phyloP scores from a whole-genome alignment of 2,888 invertebrate species.

The Clunio marinus region DNA sequence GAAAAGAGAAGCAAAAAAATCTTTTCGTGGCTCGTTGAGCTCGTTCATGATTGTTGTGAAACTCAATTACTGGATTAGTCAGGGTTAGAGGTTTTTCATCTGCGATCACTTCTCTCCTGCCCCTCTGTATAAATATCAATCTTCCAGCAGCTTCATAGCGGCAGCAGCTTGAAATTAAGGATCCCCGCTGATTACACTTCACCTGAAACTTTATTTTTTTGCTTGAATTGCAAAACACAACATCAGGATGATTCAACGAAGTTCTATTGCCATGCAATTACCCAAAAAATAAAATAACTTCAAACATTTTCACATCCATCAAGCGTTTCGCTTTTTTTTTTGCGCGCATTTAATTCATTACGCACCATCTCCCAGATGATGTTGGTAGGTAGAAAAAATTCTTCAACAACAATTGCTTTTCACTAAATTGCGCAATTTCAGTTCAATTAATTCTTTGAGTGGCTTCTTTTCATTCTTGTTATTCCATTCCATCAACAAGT shows the following conservation, averaged over 20 bases:
- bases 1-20: neutral
- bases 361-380: conserved; percentile 32
- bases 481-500: too few relatives aligned
- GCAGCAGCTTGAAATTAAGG: too few relatives aligned
- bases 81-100: neutral
- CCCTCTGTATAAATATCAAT: too few relatives aligned
- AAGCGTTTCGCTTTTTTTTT: too few relatives aligned
- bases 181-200: too few relatives aligned
- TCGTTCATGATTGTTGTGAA: conserved; percentile 25
- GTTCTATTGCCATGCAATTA: neutral
- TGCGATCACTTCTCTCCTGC: too few relatives aligned
- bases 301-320: neutral
- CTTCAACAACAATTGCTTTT: neutral
- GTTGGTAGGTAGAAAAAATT: neutral
- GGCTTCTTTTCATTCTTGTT: neutral
- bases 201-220: too few relatives aligned
- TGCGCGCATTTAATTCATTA: neutral
- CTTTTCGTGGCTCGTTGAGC: conserved; percentile 29
- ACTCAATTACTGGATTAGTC: conserved; percentile 32
- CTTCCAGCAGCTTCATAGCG: too few relatives aligned
- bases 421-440: conserved; percentile 16
- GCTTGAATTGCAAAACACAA: too few relatives aligned
- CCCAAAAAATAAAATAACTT: neutral
- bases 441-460: conserved; percentile 19
- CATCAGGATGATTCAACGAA: neutral